Base-by-base conservation (phyloP, 1,140 invertebrate genomes). In the Leptinotarsa texana region DNA sequence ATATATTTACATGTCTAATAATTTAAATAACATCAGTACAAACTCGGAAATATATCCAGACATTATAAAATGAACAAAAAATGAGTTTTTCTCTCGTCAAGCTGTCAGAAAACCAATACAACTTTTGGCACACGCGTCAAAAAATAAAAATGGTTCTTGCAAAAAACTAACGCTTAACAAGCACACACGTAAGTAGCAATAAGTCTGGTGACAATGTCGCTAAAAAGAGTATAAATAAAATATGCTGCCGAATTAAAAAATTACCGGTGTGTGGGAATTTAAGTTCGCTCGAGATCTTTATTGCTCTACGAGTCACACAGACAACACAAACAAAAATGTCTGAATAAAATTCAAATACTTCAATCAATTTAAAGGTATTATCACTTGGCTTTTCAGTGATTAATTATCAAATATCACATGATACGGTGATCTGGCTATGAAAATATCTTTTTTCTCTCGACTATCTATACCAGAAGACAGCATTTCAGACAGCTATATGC, bases 11-110 rank as follows among this genome's bases (percentile, higher is more conserved):
- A 69, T 48, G 42, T 69, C 48, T 69, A 33, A 49, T n/a, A 48
- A 67, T 33, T 42, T n/a, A 67, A 69, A 69, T 51, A 51, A 69
- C 42, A 69, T 69, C 68, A 69, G 68, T 69, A 69, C 68, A 69
- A 67, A 67, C 51, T 57, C 51, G n/a, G 51, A 57, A 57, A 57
- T 57, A 57, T 57, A 57, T 57, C 51, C 51, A 57, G 51, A 57
- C 51, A 57, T 57, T 18, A 42, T 42, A 42, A 42, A 42, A 42
- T 11, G 8, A 42, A 42, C 33, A 42, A 42, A 42, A 18, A 57
- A 57, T 57, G 51, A 57, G 5, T 57, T 18, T 18, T 57, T 57
- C n/a, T 57, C 6, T 57, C 4, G 51, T 57, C 51, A 57, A 57
- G 51, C 51, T 57, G 51, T 57, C 51, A 15, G n/a, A 57, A 4